phyloP scores from a whole-genome alignment of 2,888 invertebrate species.

The Melinaea marsaeus region DNA sequence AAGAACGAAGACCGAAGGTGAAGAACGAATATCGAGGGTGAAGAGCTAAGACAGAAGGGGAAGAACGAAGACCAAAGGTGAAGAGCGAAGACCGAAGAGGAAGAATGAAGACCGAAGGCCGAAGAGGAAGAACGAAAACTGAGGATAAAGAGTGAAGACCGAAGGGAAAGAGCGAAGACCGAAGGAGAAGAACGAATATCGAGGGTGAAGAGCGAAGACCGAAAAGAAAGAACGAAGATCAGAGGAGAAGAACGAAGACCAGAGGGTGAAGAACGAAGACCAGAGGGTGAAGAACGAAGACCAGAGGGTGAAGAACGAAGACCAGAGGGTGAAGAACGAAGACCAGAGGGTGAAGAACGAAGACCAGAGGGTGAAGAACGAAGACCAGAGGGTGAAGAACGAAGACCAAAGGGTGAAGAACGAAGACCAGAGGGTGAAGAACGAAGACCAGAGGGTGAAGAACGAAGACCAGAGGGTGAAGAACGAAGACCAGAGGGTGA shows the following conservation, averaged over 20 bases:
- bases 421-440: slow-evolving; percentile 12
- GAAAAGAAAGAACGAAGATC: slow-evolving; percentile 11
- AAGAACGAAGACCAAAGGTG: neutral
- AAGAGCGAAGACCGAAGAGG: neutral
- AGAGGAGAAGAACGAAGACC: slow-evolving; percentile 12
- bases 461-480: slow-evolving; percentile 1
- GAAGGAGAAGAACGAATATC: neutral
- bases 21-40: neutral
- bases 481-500: neutral
- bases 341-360: slow-evolving; percentile 8
- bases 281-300: neutral
- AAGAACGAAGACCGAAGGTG: neutral
- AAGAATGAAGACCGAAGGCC: slow-evolving; percentile 10
- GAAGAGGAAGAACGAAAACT: slow-evolving; percentile 13
- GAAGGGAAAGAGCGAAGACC: slow-evolving; percentile 4
- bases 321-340: neutral
- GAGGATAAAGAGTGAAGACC: neutral
- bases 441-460: slow-evolving; percentile 5
- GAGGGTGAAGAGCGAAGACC: neutral
- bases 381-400: too few species aligned
- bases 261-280: neutral
- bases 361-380: slow-evolving; percentile 7
- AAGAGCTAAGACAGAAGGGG: slow-evolving; percentile 11
- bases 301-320: too few species aligned
- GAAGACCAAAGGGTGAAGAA: neutral